Evolutionary conservation across 2,888 invertebrate species (phyloP).

Genomic region (Lepidonotus clava): DNA sequence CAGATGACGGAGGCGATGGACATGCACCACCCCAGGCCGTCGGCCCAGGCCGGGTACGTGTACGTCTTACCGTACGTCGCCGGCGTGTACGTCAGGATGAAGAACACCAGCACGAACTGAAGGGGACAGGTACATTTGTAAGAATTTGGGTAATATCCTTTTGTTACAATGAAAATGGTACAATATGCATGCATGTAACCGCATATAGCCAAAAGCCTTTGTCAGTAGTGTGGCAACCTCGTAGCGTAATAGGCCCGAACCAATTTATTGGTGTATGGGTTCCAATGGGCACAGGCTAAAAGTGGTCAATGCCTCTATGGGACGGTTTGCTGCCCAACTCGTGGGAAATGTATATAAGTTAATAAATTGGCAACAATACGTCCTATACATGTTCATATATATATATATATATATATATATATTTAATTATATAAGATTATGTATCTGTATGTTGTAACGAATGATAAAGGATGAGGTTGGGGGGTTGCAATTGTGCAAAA

Average conservation of each 20-base stretch:
- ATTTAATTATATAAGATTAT: neutral
- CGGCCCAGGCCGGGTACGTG: conserved; percentile 66
- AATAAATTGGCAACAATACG: too few relatives aligned
- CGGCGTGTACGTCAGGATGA: conserved; percentile 65
- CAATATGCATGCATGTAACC: neutral
- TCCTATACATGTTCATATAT: neutral
- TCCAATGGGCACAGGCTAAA: too few relatives aligned
- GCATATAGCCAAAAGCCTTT: too few relatives aligned
- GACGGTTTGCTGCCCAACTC: too few relatives aligned
- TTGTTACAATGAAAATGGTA: neutral
- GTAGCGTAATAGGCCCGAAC: too few relatives aligned
- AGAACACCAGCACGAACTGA: conserved; percentile 66
- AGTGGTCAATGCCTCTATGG: too few relatives aligned
- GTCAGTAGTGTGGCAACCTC: too few relatives aligned
- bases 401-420: neutral
- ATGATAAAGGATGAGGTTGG: too few relatives aligned
- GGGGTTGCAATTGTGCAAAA: too few relatives aligned
- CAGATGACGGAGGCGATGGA: conserved; percentile 73
- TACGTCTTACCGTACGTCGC: conserved; percentile 78
- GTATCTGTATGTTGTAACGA: too few relatives aligned
- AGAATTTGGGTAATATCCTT: neutral
- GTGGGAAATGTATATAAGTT: too few relatives aligned
- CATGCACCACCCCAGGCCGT: conserved; percentile 70
- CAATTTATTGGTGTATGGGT: too few relatives aligned
- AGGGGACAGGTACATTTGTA: neutral